Conservation (phyloP, 2,888 invertebrate species). For the Andrena camellia region DNA sequence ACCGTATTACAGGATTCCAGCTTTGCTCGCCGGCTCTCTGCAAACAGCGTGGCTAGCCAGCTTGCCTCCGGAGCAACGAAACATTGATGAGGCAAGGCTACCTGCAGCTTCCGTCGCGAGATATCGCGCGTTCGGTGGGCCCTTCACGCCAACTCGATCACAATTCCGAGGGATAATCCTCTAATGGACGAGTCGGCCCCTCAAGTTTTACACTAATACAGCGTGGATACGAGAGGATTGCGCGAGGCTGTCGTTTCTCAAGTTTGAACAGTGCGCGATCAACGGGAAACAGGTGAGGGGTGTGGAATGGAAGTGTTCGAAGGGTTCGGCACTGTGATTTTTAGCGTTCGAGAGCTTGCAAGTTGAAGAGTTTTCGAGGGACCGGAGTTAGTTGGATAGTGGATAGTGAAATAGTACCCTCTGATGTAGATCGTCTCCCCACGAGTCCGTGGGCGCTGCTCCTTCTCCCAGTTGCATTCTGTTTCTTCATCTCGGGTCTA, state of each 20-base stretch:
- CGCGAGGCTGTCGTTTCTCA: neutral
- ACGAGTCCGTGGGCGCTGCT: neutral
- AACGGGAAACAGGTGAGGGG: too few species aligned
- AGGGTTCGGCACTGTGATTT: too few species aligned
- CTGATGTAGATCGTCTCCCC: too few species aligned
- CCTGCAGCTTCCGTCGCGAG: neutral
- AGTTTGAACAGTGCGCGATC: neutral
- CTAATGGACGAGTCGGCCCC: neutral
- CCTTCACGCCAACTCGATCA: neutral
- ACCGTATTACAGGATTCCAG: slow-evolving; percentile 70
- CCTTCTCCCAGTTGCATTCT: too few species aligned
- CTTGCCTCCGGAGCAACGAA: slow-evolving; percentile 6
- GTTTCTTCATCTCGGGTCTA: slow-evolving; percentile 4
- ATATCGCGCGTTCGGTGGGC: neutral
- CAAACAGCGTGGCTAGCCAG: slow-evolving; percentile 36
- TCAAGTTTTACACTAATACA: neutral
- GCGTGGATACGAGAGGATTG: neutral
- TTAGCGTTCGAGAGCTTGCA: too few species aligned
- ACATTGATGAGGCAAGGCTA: slow-evolving; percentile 38
- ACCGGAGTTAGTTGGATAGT: neutral
- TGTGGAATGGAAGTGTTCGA: too few species aligned
- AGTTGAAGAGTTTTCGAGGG: too few species aligned
- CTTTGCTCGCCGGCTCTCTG: slow-evolving; percentile 20
- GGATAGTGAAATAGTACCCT: too few species aligned
- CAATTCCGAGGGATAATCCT: neutral